Percentiles rank a stretch among this genome's conserved stretches.
Conservation (phyloP, 2,888 invertebrate species). For the Leptothorax acervorum region DNA sequence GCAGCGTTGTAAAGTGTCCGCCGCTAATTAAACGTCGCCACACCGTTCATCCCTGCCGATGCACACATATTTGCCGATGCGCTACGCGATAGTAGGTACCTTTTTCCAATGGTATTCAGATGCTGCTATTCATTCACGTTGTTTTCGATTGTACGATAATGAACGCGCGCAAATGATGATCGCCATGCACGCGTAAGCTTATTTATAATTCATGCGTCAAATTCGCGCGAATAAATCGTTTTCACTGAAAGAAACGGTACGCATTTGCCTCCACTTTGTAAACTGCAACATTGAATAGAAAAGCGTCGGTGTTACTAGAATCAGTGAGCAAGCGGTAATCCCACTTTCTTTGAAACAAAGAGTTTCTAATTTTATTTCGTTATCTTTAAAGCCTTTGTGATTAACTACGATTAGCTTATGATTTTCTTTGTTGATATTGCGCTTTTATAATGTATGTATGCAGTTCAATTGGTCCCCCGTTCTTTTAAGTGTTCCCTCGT, state of each 20-base stretch:
- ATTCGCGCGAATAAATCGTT: background rate
- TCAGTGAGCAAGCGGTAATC: background rate
- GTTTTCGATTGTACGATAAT: constrained; percentile 26
- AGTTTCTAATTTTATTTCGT: background rate
- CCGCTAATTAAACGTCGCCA: constrained; percentile 70
- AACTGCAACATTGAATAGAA: background rate
- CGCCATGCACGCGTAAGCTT: background rate
- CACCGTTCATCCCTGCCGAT: background rate
- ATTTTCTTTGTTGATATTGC: background rate
- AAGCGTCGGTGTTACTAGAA: background rate
- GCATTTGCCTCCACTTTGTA: constrained; percentile 3
- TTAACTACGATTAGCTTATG: background rate
- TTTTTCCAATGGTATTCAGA: constrained; percentile 9
- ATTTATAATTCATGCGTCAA: background rate
- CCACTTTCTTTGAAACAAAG: background rate
- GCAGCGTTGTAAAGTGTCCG: constrained; percentile 63
- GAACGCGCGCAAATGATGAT: background rate
- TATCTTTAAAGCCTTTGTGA: background rate
- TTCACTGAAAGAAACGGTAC: background rate
- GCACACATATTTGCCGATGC: constrained; percentile 24
- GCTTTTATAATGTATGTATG: background rate
- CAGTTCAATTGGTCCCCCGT: background rate
- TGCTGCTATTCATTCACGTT: constrained; percentile 16
- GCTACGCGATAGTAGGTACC: background rate
- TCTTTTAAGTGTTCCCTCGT: constrained; percentile 15